Conservation (phyloP, 1,140 invertebrate species). For the Brachionus angularis region DNA sequence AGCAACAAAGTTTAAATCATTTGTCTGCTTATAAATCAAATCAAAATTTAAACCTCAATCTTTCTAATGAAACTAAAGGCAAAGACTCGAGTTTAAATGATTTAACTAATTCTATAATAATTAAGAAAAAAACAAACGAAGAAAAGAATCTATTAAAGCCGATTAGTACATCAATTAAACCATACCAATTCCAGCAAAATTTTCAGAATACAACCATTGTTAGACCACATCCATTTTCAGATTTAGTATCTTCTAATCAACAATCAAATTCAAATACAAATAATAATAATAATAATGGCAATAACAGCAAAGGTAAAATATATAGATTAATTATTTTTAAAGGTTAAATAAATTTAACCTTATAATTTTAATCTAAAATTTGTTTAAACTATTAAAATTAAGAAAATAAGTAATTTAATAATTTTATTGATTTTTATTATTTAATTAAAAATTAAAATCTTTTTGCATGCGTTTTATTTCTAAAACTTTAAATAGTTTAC, state of each 20-base stretch:
- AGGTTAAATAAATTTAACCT: no score
- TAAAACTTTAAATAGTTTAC: background rate
- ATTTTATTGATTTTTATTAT: background rate
- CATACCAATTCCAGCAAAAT: background rate
- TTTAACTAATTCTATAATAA: background rate
- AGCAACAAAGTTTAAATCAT: constrained; percentile 31
- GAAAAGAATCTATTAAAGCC: background rate
- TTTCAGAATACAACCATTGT: background rate
- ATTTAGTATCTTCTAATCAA: background rate
- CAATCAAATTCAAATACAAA: background rate
- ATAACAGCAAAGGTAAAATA: no score
- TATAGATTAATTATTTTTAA: no score
- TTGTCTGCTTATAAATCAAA: constrained; percentile 27
- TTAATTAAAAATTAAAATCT: background rate
- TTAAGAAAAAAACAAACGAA: constrained; percentile 10
- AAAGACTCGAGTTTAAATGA: background rate
- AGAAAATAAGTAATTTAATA: no score
- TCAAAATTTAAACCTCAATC: background rate
- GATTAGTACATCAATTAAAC: background rate
- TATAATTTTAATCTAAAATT: no score
- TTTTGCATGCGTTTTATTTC: background rate
- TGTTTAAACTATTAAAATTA: no score
- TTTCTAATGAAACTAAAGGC: background rate
- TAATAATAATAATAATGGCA: no score
- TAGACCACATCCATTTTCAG: constrained; percentile 20